Evolutionary conservation across 2,113 vertebrate species (phyloP).

Genomic region (Podarcis muralis): DNA sequence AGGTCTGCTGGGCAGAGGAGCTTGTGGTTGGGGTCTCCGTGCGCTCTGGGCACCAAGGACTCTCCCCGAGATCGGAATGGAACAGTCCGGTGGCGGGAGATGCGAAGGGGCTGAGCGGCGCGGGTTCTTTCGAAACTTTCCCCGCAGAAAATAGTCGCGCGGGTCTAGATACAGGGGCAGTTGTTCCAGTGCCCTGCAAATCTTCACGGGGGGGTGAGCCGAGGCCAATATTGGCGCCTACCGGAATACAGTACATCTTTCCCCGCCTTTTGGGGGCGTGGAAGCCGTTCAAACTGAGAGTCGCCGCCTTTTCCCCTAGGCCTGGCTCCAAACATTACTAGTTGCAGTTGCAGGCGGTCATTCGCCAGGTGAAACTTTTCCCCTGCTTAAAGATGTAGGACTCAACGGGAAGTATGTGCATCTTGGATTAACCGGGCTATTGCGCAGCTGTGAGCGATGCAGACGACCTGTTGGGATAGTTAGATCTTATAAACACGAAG

Average conservation of each 20-base stretch:
- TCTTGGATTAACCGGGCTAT: no score
- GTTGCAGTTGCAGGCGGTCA: not conserved
- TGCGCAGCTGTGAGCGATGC: no score
- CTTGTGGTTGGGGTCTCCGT: not conserved
- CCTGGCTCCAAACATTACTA: slow-evolving; percentile 20
- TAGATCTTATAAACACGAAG: no score
- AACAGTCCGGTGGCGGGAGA: slow-evolving; percentile 65
- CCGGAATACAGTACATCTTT: not conserved
- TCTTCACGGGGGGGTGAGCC: not conserved
- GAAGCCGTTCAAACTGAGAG: not conserved
- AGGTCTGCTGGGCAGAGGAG: rapidly evolving
- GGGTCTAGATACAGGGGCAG: not conserved
- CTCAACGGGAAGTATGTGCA: no score
- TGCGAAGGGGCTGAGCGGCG: slow-evolving; percentile 34
- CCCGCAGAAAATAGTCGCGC: no score
- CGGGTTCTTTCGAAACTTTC: slow-evolving; percentile 1
- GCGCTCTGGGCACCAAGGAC: not conserved
- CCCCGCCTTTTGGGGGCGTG: not conserved
- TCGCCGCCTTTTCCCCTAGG: not conserved
- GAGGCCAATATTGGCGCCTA: not conserved
- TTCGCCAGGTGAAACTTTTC: not conserved
- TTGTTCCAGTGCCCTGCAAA: not conserved
- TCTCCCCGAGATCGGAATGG: slow-evolving; percentile 48
- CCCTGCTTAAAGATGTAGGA: not conserved
- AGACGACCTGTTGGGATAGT: no score